Conservation (phyloP, 1,140 invertebrate genomes). For the Hydropsyche tenuis region DNA sequence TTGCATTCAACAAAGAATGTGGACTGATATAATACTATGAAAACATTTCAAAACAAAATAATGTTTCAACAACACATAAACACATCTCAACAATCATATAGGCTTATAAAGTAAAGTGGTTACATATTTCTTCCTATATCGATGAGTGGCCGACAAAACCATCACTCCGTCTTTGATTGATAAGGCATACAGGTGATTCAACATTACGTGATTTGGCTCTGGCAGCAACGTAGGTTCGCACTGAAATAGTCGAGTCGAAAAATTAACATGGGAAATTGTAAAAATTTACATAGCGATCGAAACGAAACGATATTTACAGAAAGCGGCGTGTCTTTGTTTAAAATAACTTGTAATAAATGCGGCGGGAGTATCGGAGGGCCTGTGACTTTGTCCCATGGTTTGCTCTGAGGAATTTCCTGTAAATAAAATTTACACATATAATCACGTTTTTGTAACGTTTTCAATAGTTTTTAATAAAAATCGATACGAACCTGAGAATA, state of each 20-base stretch:
- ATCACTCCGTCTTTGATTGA: slow-evolving; percentile 99
- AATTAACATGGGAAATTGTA: no score
- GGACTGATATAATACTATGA: no score
- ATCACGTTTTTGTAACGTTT: no score
- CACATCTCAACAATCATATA: slow-evolving; percentile 69
- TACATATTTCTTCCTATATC: slow-evolving; percentile 99
- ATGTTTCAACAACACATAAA: no score
- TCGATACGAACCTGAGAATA: slow-evolving; percentile 69
- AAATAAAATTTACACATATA: slow-evolving; percentile 41
- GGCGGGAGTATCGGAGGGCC: slow-evolving; percentile 97
- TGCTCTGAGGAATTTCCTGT: slow-evolving; percentile 87
- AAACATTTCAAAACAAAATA: no score
- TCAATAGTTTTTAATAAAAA: no score
- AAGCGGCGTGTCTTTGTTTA: slow-evolving; percentile 97
- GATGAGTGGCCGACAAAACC: slow-evolving; percentile 96
- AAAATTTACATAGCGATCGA: no score
- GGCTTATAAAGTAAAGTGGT: slow-evolving; percentile 99
- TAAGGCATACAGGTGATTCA: slow-evolving; percentile 99
- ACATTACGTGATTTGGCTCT: slow-evolving; percentile 99
- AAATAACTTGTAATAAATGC: slow-evolving; percentile 96
- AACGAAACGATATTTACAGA: slow-evolving; percentile 69
- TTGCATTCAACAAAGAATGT: no score
- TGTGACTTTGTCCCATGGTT: slow-evolving; percentile 89
- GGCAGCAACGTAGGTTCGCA: slow-evolving; percentile 97
- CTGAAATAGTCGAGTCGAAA: slow-evolving; percentile 62